Percentiles rank a stretch among this genome's conserved stretches.
Evolutionary conservation across 2,797 vertebrate species (phyloP).

Genomic region (Iguana delicatissima): DNA sequence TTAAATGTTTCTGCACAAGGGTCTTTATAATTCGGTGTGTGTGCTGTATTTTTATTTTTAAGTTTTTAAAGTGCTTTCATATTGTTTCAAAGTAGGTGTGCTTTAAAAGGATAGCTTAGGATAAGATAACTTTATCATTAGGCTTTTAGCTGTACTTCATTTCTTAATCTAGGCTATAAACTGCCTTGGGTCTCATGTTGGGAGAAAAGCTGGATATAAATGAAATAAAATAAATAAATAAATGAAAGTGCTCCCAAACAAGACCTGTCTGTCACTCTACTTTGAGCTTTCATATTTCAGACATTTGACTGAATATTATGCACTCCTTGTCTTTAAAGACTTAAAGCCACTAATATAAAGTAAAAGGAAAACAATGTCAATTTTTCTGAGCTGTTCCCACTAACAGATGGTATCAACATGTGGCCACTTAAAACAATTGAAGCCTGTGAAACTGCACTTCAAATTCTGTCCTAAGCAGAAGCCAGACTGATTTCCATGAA

Average conservation of each 20-base stretch:
- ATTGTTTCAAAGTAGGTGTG: too few species aligned
- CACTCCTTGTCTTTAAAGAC: neutral
- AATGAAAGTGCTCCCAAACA: neutral
- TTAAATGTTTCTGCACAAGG: too few species aligned
- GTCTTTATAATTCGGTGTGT: too few species aligned
- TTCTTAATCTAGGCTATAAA: too few species aligned
- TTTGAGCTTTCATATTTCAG: neutral
- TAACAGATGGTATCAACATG: neutral
- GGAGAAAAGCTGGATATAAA: too few species aligned
- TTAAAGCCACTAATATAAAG: neutral
- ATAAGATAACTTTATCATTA: too few species aligned
- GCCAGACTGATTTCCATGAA: neutral
- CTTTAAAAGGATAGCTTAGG: too few species aligned
- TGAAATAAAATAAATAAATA: too few species aligned
- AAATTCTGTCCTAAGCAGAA: neutral
- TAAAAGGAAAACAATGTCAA: constrained; percentile 3
- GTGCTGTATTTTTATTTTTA: too few species aligned
- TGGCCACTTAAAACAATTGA: neutral
- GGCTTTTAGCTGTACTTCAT: too few species aligned
- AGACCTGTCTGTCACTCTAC: neutral
- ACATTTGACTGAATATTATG: neutral
- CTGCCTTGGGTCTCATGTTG: too few species aligned
- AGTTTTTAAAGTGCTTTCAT: too few species aligned
- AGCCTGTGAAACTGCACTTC: neutral
- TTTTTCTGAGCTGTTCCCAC: neutral